These are phyloP conservation scores for Conus betulinus DNA, from an alignment of 1,140 invertebrate species.

Conservation along the genomic window DNA sequence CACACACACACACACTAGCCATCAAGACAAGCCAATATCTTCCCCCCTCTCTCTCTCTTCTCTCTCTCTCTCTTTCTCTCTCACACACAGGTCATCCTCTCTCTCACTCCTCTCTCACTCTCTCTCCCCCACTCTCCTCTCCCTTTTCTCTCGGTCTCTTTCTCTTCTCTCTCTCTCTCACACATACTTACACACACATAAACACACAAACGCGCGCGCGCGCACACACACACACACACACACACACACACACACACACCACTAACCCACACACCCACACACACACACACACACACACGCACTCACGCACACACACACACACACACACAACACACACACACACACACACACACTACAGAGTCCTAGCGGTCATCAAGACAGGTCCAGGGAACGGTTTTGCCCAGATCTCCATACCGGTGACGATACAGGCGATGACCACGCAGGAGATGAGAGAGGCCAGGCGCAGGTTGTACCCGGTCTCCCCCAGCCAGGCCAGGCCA, in stretches of 20 bases:
- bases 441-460: constrained; percentile 21
- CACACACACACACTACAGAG: neutral
- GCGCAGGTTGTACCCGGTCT: constrained; percentile 26
- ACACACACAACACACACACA: neutral
- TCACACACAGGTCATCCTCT: no score
- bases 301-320: neutral
- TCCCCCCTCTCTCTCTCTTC: no score
- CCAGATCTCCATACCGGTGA: neutral
- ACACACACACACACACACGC: neutral
- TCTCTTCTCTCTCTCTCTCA: no score
- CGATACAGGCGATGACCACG: neutral
- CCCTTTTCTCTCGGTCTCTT: no score
- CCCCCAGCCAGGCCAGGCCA: constrained; percentile 31
- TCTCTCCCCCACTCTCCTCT: no score
- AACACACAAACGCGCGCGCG: no score
- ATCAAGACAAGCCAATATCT: no score
- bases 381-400: neutral
- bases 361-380: neutral
- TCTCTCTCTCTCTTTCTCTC: no score
- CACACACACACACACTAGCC: neutral
- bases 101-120: no score
- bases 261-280: neutral
- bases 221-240: neutral
- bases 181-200: no score
- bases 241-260: neutral